These are phyloP conservation scores for Chelon labrosus DNA, from an alignment of 2,797 vertebrate species.

Conservation along the genomic window DNA sequence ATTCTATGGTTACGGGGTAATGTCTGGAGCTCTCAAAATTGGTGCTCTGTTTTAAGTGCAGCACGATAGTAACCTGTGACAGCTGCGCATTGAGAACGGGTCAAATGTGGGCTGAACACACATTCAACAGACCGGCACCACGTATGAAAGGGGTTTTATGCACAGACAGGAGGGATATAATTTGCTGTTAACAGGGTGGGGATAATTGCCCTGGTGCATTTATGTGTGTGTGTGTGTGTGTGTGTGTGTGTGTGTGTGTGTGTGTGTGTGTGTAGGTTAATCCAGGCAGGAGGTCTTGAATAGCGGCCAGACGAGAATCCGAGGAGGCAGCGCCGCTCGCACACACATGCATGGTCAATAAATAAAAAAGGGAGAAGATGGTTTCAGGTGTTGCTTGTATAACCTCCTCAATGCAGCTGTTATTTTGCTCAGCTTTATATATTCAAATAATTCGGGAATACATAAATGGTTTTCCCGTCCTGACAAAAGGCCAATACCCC, in stretches of 20 bases:
- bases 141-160: conserved; percentile 30
- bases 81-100: not conserved
- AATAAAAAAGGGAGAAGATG: not conserved
- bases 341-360: not conserved
- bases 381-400: not conserved
- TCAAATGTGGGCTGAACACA: conserved; percentile 17
- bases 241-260: not conserved
- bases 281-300: conserved; percentile 39
- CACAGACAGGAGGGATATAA: conserved; percentile 38
- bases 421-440: not conserved
- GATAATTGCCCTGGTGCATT: conserved; percentile 48
- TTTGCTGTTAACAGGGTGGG: conserved; percentile 34
- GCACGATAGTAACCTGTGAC: conserved; percentile 3
- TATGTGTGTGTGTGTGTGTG: conserved; percentile 8
- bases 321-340: conserved; percentile 3
- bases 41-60: not conserved
- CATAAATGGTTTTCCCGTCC: not conserved
- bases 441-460: conserved; percentile 6
- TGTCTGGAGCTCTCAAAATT: not conserved
- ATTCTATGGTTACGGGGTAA: not conserved
- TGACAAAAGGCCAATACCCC: not conserved
- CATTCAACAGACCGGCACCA: not conserved
- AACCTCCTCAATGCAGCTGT: not conserved
- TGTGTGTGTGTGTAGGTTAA: conserved; percentile 25
- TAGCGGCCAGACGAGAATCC: conserved; percentile 19